Evolutionary conservation across 2,797 vertebrate species (phyloP), one percentile per base, ranked within the genome.

Genomic region (Bovichtus variegatus): DNA sequence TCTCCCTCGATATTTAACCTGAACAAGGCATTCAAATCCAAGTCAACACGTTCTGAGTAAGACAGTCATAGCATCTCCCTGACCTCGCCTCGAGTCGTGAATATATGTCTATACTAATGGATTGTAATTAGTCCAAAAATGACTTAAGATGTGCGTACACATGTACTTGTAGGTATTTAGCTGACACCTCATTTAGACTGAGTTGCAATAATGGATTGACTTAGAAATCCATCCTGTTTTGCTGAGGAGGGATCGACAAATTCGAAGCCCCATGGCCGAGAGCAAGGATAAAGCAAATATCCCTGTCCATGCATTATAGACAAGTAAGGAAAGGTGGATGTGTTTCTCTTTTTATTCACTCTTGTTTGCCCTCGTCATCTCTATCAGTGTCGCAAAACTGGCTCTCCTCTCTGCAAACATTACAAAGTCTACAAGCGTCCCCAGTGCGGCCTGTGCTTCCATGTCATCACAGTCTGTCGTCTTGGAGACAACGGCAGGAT

Each of bases 401-500:
- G 96, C 59, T 95, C 94, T 21, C 43, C 95, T 0, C 91, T 99
- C 23, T 91, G 93, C 90, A 97, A 93, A 81, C 96, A 97, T 91
- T 98, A 93, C 93, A 97, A 88, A 82, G 97, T 98, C 63, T 99
- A 99, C 88, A 97, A 94, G 84, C 94, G 95, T 61, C 83, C 94
- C 27, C 80, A 81, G 66, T 99, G 97, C 55, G 81, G 91, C 70
- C 96, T 93, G 44, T 99, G 98, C 84, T 34, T 31, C 3, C 83
- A 89, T 73, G 94, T 87, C 89, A 90, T 98, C 91, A 97, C 95
- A 0, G 94, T 95, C 71, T 98, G 97, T 92, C 97, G 96, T 41
- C 88, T 99, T 58, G 97, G 98, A 84, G 96, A 97, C 74, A 92
- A 95, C 19, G 90, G 91, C 82, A 96, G 98, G 88, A 97, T 99